Evolutionary conservation across 2,888 invertebrate species (phyloP), one percentile per base, ranked within the genome.

Genomic region (Leptura quadrifasciata): DNA sequence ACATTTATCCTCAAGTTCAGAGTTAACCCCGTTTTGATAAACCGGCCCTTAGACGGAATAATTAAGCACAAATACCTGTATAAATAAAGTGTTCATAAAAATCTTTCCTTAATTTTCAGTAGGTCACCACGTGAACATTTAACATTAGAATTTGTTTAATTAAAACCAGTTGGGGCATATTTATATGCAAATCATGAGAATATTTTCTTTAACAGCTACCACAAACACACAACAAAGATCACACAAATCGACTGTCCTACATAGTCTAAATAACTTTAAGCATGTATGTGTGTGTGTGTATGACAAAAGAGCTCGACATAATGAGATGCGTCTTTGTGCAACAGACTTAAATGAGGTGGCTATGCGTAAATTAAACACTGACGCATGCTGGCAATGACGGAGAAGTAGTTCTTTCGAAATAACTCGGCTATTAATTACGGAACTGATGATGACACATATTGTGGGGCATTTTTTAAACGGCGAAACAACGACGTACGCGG

Each of bases 301-400:
- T 27, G 31, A 68, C 68, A 68, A 68, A 68, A 68, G 68, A 17
- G 27, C 20, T 57, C 17, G 68, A 68, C 20, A 68, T 68, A 68
- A 68, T 68, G 55, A 57, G 27, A 47, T 68, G 24, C 24, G 24
- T 55, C 68, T 57, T 68, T 57, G 68, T 68, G 68, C 4, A 35
- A 60, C 60, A 27, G 24, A 39, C 63, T 20, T 15, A 39, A 39
- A 63, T 63, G 35, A 35, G 63, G 63, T 63, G 63, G 39, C 39
- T 60, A 31, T 4, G 63, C 39, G 39, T 35, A 47, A 63, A 39
- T 21, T 47, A n/a, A n/a, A 39, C 21, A 20, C 15, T 63, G 10
- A 17, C 63, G n/a, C 17, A 18, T 8, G 18, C 18, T 8, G 12
- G 15, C 39, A 1, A 15, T 31, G 24, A 17, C 61, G 39, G 24